A percentile compares a stretch with the other conserved stretches of the same genome.
Conservation (phyloP, 2,888 invertebrate genomes). For the Mechanitis mazaeus region DNA sequence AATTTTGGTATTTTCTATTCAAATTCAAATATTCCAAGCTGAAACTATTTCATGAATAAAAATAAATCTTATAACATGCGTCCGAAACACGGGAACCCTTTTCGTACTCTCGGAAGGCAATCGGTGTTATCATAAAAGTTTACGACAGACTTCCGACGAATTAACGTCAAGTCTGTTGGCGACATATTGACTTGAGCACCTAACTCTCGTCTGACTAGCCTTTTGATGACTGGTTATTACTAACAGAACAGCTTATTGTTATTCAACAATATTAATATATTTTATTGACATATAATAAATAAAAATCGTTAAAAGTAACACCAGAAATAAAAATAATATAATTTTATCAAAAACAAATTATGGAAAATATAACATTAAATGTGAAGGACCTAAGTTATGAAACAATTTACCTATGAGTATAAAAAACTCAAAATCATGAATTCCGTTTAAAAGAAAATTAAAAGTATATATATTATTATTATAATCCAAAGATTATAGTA, state of each 20-base stretch:
- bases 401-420: too few species aligned
- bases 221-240: not conserved
- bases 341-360: too few species aligned
- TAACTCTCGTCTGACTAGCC: slow-evolving; percentile 10
- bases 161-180: slow-evolving; percentile 48
- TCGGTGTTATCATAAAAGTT: slow-evolving; percentile 69
- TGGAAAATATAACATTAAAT: too few species aligned
- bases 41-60: slow-evolving; percentile 11
- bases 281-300: too few species aligned
- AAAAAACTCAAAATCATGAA: too few species aligned
- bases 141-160: slow-evolving; percentile 68
- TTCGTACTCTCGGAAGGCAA: slow-evolving; percentile 57
- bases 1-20: not conserved
- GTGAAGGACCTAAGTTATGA: too few species aligned
- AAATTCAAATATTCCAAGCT: not conserved
- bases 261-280: not conserved
- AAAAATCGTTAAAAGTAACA: too few species aligned
- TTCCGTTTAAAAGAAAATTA: too few species aligned
- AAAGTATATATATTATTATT: too few species aligned
- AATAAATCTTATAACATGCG: slow-evolving; percentile 20
- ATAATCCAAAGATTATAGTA: too few species aligned
- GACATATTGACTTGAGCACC: slow-evolving; percentile 31
- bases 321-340: too few species aligned
- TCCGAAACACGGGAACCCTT: slow-evolving; percentile 49
- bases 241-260: not conserved